Evolutionary conservation across 2,797 vertebrate genomes (phyloP).

Genomic region (Xiphophorus birchmanni): DNA sequence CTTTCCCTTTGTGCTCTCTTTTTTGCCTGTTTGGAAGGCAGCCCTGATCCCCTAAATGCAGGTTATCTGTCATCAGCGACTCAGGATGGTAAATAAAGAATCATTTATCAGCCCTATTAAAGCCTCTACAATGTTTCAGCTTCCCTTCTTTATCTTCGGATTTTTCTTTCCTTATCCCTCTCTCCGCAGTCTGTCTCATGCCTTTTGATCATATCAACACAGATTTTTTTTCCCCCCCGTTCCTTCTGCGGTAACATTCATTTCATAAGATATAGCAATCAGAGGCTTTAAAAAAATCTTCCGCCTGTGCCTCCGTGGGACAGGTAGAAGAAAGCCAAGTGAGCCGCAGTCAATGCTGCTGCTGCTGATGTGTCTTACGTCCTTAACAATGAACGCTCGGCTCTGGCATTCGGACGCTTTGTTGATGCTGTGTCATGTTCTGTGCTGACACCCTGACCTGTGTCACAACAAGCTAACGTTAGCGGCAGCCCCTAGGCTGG

Average conservation of each 20-base stretch:
- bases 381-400: constrained; percentile 6
- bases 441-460: constrained; percentile 70
- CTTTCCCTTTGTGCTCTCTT: constrained; percentile 46
- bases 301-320: constrained; percentile 20
- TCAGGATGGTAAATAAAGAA: constrained; percentile 71
- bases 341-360: constrained; percentile 11
- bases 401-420: constrained; percentile 47
- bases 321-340: constrained; percentile 30
- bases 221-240: background rate
- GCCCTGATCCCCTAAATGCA: constrained; percentile 71
- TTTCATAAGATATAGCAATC: constrained; percentile 30
- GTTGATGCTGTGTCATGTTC: constrained; percentile 64
- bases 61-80: constrained; percentile 77
- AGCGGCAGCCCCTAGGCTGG: constrained; percentile 40
- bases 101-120: constrained; percentile 69
- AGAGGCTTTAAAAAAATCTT: constrained; percentile 26
- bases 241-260: constrained; percentile 24
- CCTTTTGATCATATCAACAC: constrained; percentile 53
- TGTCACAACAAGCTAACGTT: constrained; percentile 71
- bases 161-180: constrained; percentile 40
- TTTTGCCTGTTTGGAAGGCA: constrained; percentile 59
- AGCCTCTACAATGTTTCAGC: constrained; percentile 42
- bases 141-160: constrained; percentile 46
- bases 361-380: constrained; percentile 7
- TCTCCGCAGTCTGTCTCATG: constrained; percentile 33